Evolutionary conservation across 2,113 vertebrate species (phyloP).

Genomic region (Xenopus tropicalis): UCB_Xtro_10.0 CM004445.2:51275501-51276000

Average conservation of each 20-base stretch:
- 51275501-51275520: conserved; percentile 68
- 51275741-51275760: conserved; percentile 76
- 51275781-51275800: conserved; percentile 61
- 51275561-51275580: conserved; percentile 71
- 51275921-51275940: conserved; percentile 68
- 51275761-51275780: conserved; percentile 73
- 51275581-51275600: conserved; percentile 72
- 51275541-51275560: conserved; percentile 68
- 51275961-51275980: conserved; percentile 47
- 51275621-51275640: conserved; percentile 66
- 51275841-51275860: conserved; percentile 70
- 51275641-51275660: conserved; percentile 70
- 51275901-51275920: conserved; percentile 66
- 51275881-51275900: conserved; percentile 60
- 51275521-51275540: conserved; percentile 61
- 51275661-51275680: conserved; percentile 75
- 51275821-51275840: conserved; percentile 55
- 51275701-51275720: conserved; percentile 67
- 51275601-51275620: conserved; percentile 66
- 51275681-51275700: conserved; percentile 64
- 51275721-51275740: conserved; percentile 67
- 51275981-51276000: conserved; percentile 59
- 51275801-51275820: conserved; percentile 63
- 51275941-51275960: conserved; percentile 36
- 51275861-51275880: conserved; percentile 65